Percentiles rank a stretch among this genome's conserved stretches.
These are phyloP conservation scores for Lochmaea capreae DNA, from an alignment of 2,888 invertebrate species.

Conservation along the genomic window DNA sequence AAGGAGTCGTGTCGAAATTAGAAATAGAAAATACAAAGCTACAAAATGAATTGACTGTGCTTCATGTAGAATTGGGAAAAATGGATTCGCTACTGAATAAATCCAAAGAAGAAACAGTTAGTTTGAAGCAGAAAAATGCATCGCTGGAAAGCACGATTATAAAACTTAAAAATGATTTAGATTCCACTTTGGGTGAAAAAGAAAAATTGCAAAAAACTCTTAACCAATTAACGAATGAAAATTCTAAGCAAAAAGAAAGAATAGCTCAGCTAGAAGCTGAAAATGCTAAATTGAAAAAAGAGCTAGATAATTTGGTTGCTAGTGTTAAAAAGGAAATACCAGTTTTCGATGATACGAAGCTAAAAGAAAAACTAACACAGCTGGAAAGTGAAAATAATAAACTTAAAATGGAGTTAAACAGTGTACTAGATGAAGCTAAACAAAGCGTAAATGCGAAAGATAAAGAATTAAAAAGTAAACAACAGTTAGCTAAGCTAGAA, in stretches of 20 bases:
- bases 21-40: conserved; percentile 51
- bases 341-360: conserved; percentile 39
- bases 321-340: conserved; percentile 41
- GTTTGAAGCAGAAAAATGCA: conserved; percentile 39
- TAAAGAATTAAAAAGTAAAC: conserved; percentile 33
- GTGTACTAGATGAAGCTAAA: conserved; percentile 44
- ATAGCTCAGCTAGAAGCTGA: conserved; percentile 46
- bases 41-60: conserved; percentile 47
- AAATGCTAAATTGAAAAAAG: conserved; percentile 45
- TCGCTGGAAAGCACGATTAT: conserved; percentile 45
- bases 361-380: conserved; percentile 45
- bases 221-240: conserved; percentile 31
- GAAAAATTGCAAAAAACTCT: conserved; percentile 29
- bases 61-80: conserved; percentile 39
- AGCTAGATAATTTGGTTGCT: conserved; percentile 39
- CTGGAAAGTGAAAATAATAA: conserved; percentile 47
- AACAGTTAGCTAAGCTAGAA: conserved; percentile 37
- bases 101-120: conserved; percentile 32
- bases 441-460: conserved; percentile 36
- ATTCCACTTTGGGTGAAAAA: conserved; percentile 38
- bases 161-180: conserved; percentile 51
- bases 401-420: conserved; percentile 46
- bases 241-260: conserved; percentile 39
- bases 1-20: conserved; percentile 43
- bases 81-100: conserved; percentile 25